These are phyloP conservation scores for Anthoptus insignis DNA, from an alignment of 2,888 invertebrate species.

Conservation along the genomic window DNA sequence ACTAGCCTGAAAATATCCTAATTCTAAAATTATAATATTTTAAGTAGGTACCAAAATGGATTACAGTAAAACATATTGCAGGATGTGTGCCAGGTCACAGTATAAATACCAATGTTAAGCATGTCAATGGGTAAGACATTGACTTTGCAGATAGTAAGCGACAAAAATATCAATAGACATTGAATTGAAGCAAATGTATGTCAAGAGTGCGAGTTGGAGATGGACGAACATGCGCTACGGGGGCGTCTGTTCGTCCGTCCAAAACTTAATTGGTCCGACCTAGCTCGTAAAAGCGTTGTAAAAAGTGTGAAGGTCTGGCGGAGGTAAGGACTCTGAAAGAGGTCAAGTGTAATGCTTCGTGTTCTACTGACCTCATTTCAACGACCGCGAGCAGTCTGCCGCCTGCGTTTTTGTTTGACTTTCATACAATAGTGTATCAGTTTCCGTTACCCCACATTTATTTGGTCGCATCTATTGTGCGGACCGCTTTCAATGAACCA, in stretches of 20 bases:
- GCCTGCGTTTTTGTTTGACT: constrained; percentile 69
- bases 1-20: too few species aligned
- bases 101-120: too few species aligned
- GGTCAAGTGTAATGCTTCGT: constrained; percentile 86
- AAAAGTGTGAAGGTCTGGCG: constrained; percentile 86
- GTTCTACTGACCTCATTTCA: constrained; percentile 86
- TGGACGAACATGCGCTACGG: constrained; percentile 57
- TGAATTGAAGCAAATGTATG: constrained; percentile 75
- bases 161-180: constrained; percentile 71
- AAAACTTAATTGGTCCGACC: constrained; percentile 84
- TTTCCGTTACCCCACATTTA: constrained; percentile 46
- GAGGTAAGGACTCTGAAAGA: constrained; percentile 86
- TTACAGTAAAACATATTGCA: too few species aligned
- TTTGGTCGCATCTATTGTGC: constrained; percentile 24
- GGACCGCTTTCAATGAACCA: constrained; percentile 1
- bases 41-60: too few species aligned
- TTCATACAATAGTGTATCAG: constrained; percentile 76
- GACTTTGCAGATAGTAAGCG: constrained; percentile 53
- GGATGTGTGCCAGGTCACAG: too few species aligned
- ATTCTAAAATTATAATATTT: too few species aligned
- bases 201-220: constrained; percentile 72
- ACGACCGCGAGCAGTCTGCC: constrained; percentile 63
- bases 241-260: too few species aligned
- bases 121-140: constrained; percentile 39
- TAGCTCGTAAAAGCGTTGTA: constrained; percentile 85